Percentiles rank a stretch among this genome's conserved stretches.
Conservation (phyloP, 2,113 vertebrate genomes). For the Cnemophilus loriae region DNA sequence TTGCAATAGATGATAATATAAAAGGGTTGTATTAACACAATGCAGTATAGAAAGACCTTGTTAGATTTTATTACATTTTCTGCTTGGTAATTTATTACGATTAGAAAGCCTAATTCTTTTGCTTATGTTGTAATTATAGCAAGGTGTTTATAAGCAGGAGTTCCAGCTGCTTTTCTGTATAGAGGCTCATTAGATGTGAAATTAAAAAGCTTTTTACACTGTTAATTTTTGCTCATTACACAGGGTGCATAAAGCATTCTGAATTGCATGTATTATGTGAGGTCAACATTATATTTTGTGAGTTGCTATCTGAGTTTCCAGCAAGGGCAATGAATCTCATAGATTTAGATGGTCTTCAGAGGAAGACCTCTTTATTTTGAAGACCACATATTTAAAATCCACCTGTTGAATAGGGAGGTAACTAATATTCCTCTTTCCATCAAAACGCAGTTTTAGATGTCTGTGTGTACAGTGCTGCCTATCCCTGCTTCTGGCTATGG, state of each 20-base stretch:
- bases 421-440: neutral
- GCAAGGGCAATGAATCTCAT: neutral
- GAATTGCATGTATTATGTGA: neutral
- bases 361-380: neutral
- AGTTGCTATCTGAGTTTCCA: neutral
- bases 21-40: neutral
- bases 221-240: neutral
- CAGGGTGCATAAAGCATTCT: neutral
- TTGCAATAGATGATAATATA: neutral
- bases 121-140: constrained; percentile 18
- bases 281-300: neutral
- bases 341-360: neutral
- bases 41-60: neutral
- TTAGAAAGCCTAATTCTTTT: constrained; percentile 32
- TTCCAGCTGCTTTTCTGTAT: constrained; percentile 20
- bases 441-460: neutral
- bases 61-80: constrained; percentile 13
- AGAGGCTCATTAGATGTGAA: neutral
- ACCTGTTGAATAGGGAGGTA: neutral
- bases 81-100: neutral
- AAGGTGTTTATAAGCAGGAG: neutral
- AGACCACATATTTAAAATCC: neutral
- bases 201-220: neutral
- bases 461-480: neutral
- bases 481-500: neutral